phyloP scores from a whole-genome alignment of 2,888 invertebrate species.

The Cetonia aurata region DNA sequence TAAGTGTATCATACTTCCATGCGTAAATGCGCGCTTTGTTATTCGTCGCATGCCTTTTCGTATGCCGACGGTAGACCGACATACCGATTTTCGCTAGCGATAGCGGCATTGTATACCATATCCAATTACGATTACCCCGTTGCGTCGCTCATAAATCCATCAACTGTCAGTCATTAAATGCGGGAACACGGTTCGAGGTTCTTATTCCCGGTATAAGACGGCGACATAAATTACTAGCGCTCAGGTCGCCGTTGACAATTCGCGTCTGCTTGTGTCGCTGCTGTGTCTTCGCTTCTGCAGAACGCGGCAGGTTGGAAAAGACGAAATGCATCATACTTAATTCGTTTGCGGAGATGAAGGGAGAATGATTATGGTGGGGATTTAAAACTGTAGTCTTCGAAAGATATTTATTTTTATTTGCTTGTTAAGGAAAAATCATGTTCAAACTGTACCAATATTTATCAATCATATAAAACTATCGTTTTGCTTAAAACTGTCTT shows the following conservation, averaged over 20 bases:
- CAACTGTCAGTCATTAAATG: slow-evolving; percentile 55
- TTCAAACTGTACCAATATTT: too few species aligned
- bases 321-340: slow-evolving; percentile 9
- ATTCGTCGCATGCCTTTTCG: slow-evolving; percentile 42
- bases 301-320: slow-evolving; percentile 6
- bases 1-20: too few species aligned
- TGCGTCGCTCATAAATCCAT: slow-evolving; percentile 54
- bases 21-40: background rate
- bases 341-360: too few species aligned
- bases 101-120: slow-evolving; percentile 52
- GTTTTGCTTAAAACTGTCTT: too few species aligned
- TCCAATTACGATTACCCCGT: slow-evolving; percentile 58
- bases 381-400: too few species aligned
- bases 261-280: slow-evolving; percentile 21
- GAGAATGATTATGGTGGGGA: too few species aligned
- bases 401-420: too few species aligned
- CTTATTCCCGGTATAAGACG: slow-evolving; percentile 45
- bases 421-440: too few species aligned
- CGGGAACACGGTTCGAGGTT: slow-evolving; percentile 46
- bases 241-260: slow-evolving; percentile 29
- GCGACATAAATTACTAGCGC: slow-evolving; percentile 39
- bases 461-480: too few species aligned
- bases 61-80: slow-evolving; percentile 1
- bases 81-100: slow-evolving; percentile 47
- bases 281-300: slow-evolving; percentile 10